Base-by-base conservation (phyloP, 2,888 invertebrate species). In the Eulithis testata region DNA sequence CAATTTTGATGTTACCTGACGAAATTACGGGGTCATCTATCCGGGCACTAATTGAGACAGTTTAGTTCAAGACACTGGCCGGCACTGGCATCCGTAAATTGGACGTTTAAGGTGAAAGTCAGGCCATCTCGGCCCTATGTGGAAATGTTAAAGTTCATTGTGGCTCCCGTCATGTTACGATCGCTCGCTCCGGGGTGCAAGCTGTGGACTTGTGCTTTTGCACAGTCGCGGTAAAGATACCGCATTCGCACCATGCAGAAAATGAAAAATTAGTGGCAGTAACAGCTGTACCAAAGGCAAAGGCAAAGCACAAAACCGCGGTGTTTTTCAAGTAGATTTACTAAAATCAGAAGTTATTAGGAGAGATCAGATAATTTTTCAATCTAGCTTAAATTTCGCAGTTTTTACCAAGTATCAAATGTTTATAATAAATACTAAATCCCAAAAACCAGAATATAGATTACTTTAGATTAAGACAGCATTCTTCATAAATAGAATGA, bases 31-130 rank as follows among this genome's bases (percentile, higher is more conserved):
- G 90, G 90, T 91, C 91, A 90, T 90, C 89, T 86, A 88, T 87
- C 85, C 81, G 84, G 84, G 84, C 86, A 85, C 91, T 92, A 92
- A 92, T 91, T 92, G 92, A 91, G 92, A 91, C 90, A 89, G 91
- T 91, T 91, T 89, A 89, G 87, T 83, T 82, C 84, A 81, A 88
- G 87, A 87, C 86, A 86, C 86, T 88, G 89, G 86, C 85, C 87
- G 84, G 86, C 87, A 82, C 86, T 86, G 89, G 84, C 85, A 84
- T 87, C 86, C 84, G 87, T 86, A 91, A 91, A 92, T 90, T 85
- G 85, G 86, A 86, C 91, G 87, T 87, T 91, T 92, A 92, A 83
- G 89, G 91, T 88, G 92, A 92, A 92, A 91, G 92, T 90, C 85
- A 68, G 72, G 58, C 78, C 85, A 86, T 87, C 85, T 79, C 74